phyloP scores from a whole-genome alignment of 2,113 vertebrate genomes.

The zebrafish (Danio rerio) region DNA sequence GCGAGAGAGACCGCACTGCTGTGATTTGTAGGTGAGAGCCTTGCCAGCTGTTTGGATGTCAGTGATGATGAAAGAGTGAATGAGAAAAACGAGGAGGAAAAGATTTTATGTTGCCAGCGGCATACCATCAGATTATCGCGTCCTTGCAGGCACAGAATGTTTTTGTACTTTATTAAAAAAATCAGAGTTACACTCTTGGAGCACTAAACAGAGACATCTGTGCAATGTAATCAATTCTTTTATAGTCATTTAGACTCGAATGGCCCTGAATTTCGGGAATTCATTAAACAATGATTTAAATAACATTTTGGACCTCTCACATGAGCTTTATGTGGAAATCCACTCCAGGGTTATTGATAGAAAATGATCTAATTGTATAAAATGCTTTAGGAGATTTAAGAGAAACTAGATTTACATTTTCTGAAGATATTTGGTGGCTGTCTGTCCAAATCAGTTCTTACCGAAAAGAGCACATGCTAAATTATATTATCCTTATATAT shows the following conservation, averaged over 20 bases:
- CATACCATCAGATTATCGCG: conserved; percentile 4
- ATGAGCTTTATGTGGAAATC: not conserved
- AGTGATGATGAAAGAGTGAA: conserved; percentile 16
- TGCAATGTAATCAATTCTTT: not conserved
- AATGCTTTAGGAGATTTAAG: not conserved
- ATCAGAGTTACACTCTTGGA: not conserved
- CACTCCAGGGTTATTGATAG: not conserved
- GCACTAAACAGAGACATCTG: conserved; percentile 1
- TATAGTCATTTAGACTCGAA: conserved; percentile 2
- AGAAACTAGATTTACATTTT: not conserved
- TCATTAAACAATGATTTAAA: not conserved
- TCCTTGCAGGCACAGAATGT: conserved; percentile 25
- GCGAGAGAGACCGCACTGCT: conserved; percentile 14
- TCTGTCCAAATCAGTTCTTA: not conserved
- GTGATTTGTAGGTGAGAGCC: conserved; percentile 21
- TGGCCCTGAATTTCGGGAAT: not conserved
- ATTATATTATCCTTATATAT: not conserved
- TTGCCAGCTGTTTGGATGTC: conserved; percentile 16
- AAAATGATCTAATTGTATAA: not conserved
- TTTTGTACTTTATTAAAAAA: conserved; percentile 7
- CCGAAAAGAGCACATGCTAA: not conserved
- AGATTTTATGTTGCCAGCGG: conserved; percentile 14
- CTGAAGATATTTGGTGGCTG: not conserved
- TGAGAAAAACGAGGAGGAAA: conserved; percentile 10
- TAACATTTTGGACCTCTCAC: not conserved